phyloP scores from a whole-genome alignment of 1,140 invertebrate genomes.

The Macrocentrus cingulum region DNA sequence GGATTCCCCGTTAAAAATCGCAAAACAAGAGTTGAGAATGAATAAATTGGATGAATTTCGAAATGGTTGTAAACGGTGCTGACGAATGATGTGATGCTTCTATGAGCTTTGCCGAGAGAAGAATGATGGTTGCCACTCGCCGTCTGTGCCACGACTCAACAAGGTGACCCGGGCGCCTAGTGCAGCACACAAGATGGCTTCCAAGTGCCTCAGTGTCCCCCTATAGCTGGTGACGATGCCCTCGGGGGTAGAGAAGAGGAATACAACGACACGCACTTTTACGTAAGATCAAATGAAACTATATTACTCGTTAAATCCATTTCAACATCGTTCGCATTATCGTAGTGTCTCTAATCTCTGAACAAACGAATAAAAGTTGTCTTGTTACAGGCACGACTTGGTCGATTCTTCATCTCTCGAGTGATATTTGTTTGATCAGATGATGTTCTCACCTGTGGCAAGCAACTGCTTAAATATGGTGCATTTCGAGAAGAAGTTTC shows the following conservation, averaged over 20 bases:
- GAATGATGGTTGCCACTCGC: not conserved
- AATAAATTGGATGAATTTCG: too few relatives aligned
- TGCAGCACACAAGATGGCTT: not conserved
- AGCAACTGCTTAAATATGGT: conserved; percentile 46
- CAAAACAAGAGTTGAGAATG: too few relatives aligned
- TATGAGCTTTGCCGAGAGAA: not conserved
- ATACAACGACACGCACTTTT: conserved; percentile 17
- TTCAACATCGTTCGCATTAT: conserved; percentile 32
- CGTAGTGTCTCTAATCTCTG: conserved; percentile 31
- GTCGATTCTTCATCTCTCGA: not conserved
- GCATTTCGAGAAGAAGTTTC: not conserved
- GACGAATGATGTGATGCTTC: too few relatives aligned
- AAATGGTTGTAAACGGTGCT: conserved; percentile 3
- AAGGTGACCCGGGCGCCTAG: not conserved
- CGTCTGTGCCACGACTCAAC: conserved; percentile 10
- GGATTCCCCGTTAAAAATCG: too few relatives aligned
- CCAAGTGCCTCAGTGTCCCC: not conserved
- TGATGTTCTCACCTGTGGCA: conserved; percentile 44
- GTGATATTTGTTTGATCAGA: conserved; percentile 42
- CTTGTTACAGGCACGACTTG: not conserved
- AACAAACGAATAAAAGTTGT: conserved; percentile 32
- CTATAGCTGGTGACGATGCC: not conserved
- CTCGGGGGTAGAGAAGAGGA: conserved; percentile 15
- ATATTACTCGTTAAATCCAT: conserved; percentile 32
- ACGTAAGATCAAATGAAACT: conserved; percentile 30